Conservation (phyloP, 2,113 vertebrate species). For the Colius striatus region DNA sequence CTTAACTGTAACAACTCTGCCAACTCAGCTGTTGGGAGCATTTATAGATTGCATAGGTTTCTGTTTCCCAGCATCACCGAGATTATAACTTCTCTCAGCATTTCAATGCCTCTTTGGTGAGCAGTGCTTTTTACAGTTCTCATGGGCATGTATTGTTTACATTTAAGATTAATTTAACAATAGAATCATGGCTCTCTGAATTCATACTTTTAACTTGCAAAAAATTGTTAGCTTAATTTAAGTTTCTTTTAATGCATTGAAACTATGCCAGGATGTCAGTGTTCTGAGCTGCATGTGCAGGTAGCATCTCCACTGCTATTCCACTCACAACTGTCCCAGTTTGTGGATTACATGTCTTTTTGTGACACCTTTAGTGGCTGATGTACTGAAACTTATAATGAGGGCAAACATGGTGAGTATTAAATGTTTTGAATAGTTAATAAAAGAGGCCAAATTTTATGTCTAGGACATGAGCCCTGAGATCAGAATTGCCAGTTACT, state of each 20-base stretch:
- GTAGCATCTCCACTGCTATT: neutral
- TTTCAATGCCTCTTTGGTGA: neutral
- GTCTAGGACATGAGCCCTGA: neutral
- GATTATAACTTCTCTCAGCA: neutral
- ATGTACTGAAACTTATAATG: neutral
- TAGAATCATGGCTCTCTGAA: neutral
- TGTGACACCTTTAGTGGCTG: neutral
- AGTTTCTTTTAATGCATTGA: neutral
- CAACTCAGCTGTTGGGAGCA: neutral
- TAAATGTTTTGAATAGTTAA: neutral
- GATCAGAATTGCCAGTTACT: neutral
- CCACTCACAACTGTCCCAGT: neutral
- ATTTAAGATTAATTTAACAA: neutral
- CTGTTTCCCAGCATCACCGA: neutral
- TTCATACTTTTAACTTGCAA: neutral
- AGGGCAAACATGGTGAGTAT: neutral
- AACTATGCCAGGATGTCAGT: neutral
- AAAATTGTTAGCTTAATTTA: neutral
- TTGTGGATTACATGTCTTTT: neutral
- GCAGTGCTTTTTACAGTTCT: neutral
- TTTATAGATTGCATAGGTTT: neutral
- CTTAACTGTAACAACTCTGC: neutral
- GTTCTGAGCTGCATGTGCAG: fast-evolving
- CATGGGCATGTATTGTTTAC: neutral
- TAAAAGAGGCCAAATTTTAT: neutral